phyloP scores from a whole-genome alignment of 2,888 invertebrate species.

The Leptinotarsa tumamoca region DNA sequence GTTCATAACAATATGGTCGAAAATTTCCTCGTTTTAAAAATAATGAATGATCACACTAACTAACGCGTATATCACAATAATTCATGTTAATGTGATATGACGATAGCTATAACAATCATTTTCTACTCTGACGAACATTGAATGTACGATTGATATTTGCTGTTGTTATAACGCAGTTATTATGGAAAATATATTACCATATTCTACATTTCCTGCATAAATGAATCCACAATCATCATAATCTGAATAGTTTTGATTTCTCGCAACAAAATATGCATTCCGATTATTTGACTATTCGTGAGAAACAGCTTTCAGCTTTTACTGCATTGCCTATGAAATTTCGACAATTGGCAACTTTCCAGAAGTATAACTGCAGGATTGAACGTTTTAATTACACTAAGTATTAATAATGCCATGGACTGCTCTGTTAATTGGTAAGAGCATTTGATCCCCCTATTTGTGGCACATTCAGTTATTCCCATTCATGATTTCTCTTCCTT shows the following conservation, averaged over 20 bases:
- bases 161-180: not conserved
- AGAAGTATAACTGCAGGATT: slow-evolving; percentile 12
- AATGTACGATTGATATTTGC: not conserved
- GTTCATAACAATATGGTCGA: too few species aligned
- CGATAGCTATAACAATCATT: not conserved
- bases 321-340: slow-evolving; percentile 15
- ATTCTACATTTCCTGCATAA: slow-evolving; percentile 7
- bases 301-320: slow-evolving; percentile 1
- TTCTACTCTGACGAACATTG: not conserved
- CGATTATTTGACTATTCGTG: slow-evolving; percentile 4
- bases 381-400: slow-evolving; percentile 4
- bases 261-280: not conserved
- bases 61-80: not conserved
- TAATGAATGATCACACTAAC: too few species aligned
- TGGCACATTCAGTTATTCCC: too few species aligned
- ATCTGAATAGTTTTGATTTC: not conserved
- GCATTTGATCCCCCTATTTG: not conserved
- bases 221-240: not conserved
- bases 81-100: not conserved
- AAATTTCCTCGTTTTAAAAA: too few species aligned
- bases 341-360: slow-evolving; percentile 12
- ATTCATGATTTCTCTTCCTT: too few species aligned
- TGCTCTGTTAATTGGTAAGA: not conserved
- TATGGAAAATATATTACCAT: slow-evolving; percentile 2
- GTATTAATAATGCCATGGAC: slow-evolving; percentile 1